Evolutionary conservation across 2,888 invertebrate species (phyloP).

Genomic region (Lordiphosa andalusiaca): DNA sequence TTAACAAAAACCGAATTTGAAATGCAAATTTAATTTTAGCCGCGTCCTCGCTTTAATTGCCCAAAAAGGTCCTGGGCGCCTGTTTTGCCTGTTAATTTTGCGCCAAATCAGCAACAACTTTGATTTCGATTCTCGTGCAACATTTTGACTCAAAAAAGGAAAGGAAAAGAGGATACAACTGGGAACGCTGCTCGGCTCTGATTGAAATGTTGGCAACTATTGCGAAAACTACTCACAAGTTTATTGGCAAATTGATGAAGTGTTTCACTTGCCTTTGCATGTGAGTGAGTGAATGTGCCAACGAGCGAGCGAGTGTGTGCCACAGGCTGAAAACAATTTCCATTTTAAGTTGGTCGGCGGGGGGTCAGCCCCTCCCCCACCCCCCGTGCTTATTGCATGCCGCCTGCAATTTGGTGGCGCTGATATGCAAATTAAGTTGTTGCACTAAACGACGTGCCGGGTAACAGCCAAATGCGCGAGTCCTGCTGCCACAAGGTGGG

Average conservation of each 20-base stretch:
- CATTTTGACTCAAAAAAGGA: slow-evolving; percentile 21
- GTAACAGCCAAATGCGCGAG: slow-evolving; percentile 31
- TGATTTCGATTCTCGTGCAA: slow-evolving; percentile 32
- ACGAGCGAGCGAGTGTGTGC: slow-evolving; percentile 3
- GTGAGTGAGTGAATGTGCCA: slow-evolving; percentile 24
- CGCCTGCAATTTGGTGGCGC: slow-evolving; percentile 78
- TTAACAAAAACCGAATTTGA: slow-evolving; percentile 63
- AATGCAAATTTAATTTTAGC: slow-evolving; percentile 76
- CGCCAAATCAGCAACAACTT: slow-evolving; percentile 76
- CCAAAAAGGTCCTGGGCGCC: slow-evolving; percentile 44
- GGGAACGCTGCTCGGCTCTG: slow-evolving; percentile 57
- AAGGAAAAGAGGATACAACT: slow-evolving; percentile 1
- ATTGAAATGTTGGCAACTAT: slow-evolving; percentile 76
- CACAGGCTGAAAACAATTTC: slow-evolving; percentile 61
- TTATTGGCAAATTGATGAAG: slow-evolving; percentile 76
- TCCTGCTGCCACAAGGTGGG: slow-evolving; percentile 1
- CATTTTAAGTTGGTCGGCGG: slow-evolving; percentile 9
- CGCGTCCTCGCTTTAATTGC: slow-evolving; percentile 59
- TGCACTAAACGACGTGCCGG: slow-evolving; percentile 78
- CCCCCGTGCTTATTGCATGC: slow-evolving; percentile 68
- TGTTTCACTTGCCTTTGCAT: slow-evolving; percentile 33
- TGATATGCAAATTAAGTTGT: slow-evolving; percentile 79
- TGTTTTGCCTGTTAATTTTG: slow-evolving; percentile 72
- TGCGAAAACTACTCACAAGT: slow-evolving; percentile 69
- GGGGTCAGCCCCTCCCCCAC: neutral